These are phyloP conservation scores for Lordiphosa andalusiaca DNA, from an alignment of 2,888 invertebrate genomes.

Conservation along the genomic window DNA sequence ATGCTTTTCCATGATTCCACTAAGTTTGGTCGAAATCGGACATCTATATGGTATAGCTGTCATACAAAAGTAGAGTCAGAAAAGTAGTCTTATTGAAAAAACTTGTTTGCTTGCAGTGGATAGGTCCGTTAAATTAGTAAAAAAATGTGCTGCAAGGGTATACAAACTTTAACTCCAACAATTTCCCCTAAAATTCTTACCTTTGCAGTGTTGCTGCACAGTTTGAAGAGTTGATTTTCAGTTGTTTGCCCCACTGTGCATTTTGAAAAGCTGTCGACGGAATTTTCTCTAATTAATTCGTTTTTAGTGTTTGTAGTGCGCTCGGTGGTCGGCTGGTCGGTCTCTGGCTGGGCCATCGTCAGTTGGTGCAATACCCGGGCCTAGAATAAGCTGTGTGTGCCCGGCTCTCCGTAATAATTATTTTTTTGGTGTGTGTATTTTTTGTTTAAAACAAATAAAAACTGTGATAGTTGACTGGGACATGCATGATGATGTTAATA, in stretches of 20 bases:
- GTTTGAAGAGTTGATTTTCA: too few relatives aligned
- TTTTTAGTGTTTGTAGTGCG: constrained; percentile 35
- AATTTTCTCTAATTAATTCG: constrained; percentile 73
- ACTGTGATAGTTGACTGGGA: constrained; percentile 6
- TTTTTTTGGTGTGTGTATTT: constrained; percentile 1
- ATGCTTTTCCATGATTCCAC: too few relatives aligned
- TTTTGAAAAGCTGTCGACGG: constrained; percentile 47
- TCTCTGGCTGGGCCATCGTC: constrained; percentile 36
- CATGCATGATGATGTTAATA: constrained; percentile 12
- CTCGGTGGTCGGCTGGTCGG: constrained; percentile 22
- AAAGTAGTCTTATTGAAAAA: too few relatives aligned
- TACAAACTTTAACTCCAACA: too few relatives aligned
- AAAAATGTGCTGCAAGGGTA: too few relatives aligned
- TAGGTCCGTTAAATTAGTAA: too few relatives aligned
- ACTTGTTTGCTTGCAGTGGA: too few relatives aligned
- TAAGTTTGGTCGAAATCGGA: too few relatives aligned
- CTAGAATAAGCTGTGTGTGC: constrained; percentile 51
- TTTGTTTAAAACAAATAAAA: constrained; percentile 12
- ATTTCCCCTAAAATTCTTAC: too few relatives aligned
- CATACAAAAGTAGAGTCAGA: too few relatives aligned
- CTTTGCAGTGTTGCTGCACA: too few relatives aligned
- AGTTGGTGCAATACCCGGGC: constrained; percentile 66
- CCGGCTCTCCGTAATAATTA: constrained; percentile 9
- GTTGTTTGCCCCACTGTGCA: background rate
- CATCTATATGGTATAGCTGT: too few relatives aligned